Base-by-base conservation (phyloP, 2,113 vertebrate species). In the Calidris pygmaea region DNA sequence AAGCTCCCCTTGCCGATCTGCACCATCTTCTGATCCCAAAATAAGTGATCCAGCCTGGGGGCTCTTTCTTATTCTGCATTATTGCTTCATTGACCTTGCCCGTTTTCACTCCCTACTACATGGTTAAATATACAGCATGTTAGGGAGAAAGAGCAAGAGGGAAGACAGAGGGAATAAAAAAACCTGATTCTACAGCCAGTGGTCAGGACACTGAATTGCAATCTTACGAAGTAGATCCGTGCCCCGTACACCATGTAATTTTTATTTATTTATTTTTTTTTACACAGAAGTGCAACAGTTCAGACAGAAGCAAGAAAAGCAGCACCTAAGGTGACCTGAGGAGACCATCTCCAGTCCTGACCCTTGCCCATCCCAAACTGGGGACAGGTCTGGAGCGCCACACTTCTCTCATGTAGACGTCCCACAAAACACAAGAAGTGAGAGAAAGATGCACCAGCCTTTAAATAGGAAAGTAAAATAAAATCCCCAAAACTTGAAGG, bases 191-290 rank as follows among this genome's bases (percentile, higher is more conserved):
- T 70, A 45, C 20, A 66, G 29, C 30, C 37, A 72, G 15, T 5
- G 21, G 65, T 29, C 45, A 85, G 27, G 35, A 87, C 39, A 75
- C 5, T 32, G 65, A 90, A 60, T 3, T n/a, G 34, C 24, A 85
- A 12, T 16, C 12, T 2, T 19, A 23, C 3, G 5, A 79, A 62
- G 65, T 0, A 59, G 24, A 79, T 75, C 66, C 16, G 29, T 0
- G 5, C 10, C 29, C 32, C 27, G 70, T 83, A 55, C 10, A 79
- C 12, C 15, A 47, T 4, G 7, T 24, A 59, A 86, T 56, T 39
- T 27, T 62, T 56, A 22, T 55, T 56, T 34, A 47, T 29, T 37
- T 60, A 5, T 5, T 34, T 58, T 50, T 50, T 37, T 17, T 63
- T 52, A 89, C 3, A 60, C 3, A 76, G 14, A 67, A 80, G 15